These are phyloP conservation scores for Pecten maximus DNA, from an alignment of 2,888 invertebrate species.

Conservation along the genomic window DNA sequence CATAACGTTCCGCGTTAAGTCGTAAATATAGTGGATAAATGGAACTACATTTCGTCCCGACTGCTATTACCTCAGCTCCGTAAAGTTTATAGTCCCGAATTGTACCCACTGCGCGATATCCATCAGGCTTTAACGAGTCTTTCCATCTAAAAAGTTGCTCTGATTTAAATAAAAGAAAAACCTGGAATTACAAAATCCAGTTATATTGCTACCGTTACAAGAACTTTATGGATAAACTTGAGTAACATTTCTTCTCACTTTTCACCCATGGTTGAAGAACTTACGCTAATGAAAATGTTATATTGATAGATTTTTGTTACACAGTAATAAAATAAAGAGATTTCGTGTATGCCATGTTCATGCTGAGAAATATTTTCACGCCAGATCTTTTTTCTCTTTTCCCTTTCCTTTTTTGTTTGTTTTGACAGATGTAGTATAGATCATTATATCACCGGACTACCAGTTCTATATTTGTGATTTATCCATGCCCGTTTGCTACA, in stretches of 20 bases:
- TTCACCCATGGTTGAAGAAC: not conserved
- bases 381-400: no score
- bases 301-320: not conserved
- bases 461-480: no score
- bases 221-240: not conserved
- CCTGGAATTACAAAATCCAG: not conserved
- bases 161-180: conserved; percentile 28
- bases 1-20: not conserved
- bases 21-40: not conserved
- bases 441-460: no score
- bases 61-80: not conserved
- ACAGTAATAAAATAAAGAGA: not conserved
- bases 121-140: not conserved
- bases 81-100: not conserved
- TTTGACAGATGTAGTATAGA: no score
- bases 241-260: not conserved
- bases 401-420: no score
- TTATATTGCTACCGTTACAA: not conserved
- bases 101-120: not conserved
- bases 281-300: not conserved
- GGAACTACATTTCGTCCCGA: not conserved
- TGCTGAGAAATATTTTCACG: no score
- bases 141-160: not conserved
- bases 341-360: no score
- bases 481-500: no score